A percentile compares a stretch with the other conserved stretches of the same genome.
Conservation (phyloP, 2,113 vertebrate genomes). For the Phoenicopterus ruber region DNA sequence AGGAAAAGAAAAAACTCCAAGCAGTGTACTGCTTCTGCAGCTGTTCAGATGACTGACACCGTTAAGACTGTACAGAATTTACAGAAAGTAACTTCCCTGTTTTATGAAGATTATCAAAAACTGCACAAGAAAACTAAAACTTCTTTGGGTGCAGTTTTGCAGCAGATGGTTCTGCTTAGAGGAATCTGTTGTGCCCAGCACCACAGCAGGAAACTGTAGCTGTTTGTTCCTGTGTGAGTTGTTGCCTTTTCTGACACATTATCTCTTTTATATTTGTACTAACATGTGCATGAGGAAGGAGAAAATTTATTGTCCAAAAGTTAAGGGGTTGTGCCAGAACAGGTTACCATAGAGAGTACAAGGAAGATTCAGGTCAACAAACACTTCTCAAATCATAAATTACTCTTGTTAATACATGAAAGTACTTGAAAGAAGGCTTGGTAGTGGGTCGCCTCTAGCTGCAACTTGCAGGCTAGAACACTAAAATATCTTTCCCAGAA, state of each 20-base stretch:
- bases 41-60: neutral
- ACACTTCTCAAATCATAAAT: neutral
- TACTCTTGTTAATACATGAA: conserved; percentile 34
- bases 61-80: neutral
- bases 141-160: neutral
- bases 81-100: neutral
- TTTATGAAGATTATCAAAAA: neutral
- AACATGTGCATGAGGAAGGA: conserved; percentile 11
- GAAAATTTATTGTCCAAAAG: neutral
- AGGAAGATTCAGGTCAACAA: conserved; percentile 35
- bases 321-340: neutral
- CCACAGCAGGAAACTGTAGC: neutral
- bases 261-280: neutral
- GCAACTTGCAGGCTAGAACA: neutral
- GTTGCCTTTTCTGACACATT: neutral
- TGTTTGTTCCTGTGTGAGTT: neutral
- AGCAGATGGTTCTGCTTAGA: neutral
- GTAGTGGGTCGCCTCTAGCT: neutral
- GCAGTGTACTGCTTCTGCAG: neutral
- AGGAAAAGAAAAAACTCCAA: neutral
- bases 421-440: neutral
- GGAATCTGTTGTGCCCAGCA: neutral
- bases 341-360: conserved; percentile 12
- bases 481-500: neutral
- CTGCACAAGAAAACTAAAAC: neutral